A percentile compares a stretch with the other conserved stretches of the same genome.
phyloP scores from a whole-genome alignment of 30 jellyfish, hydroid and myxozoan genomes.

The Nemopilema nomurai region DNA sequence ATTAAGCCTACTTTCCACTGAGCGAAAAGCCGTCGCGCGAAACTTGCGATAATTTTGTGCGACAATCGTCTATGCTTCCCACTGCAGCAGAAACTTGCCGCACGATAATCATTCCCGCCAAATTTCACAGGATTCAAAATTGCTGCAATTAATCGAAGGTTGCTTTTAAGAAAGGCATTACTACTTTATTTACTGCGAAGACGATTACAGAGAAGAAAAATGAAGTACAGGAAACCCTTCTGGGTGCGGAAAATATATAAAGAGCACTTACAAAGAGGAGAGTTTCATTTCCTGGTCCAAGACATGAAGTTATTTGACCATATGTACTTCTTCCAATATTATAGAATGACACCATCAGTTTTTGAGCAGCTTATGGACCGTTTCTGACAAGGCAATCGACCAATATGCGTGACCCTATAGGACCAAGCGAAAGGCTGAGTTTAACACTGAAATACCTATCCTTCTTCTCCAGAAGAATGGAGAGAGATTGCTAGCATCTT shows the following conservation, averaged over 20 bases:
- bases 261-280: too few species aligned
- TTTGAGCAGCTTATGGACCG: constrained; percentile 3
- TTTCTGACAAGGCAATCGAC: constrained; percentile 10
- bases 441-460: not conserved
- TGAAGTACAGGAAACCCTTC: too few species aligned
- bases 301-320: not conserved
- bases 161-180: not conserved
- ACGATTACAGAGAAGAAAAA: too few species aligned
- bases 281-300: too few species aligned
- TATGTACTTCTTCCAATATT: not conserved
- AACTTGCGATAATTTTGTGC: not conserved
- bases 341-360: constrained; percentile 1
- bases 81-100: not conserved
- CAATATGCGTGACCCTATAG: constrained; percentile 8
- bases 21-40: too few species aligned
- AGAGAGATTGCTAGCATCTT: too few species aligned
- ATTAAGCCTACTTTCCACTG: too few species aligned
- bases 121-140: not conserved
- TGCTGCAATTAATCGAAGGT: not conserved
- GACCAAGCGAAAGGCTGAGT: constrained; percentile 4
- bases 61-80: not conserved
- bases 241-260: too few species aligned
- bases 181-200: too few species aligned
- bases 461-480: too few species aligned
- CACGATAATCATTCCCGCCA: not conserved